Evolutionary conservation across 2,113 vertebrate genomes (phyloP).

Genomic region (Tyto alba): DNA sequence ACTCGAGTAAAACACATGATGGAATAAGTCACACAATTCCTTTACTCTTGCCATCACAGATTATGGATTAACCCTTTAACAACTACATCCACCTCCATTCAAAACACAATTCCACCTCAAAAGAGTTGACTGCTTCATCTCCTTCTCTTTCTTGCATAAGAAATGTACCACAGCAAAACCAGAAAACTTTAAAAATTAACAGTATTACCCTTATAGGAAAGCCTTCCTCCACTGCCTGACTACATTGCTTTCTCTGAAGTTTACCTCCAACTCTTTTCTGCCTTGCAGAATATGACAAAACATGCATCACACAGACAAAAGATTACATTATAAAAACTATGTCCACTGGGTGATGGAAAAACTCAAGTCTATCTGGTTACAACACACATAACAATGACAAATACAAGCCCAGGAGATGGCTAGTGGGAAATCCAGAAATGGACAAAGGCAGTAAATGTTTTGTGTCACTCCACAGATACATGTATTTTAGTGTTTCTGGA

Average conservation of each 20-base stretch:
- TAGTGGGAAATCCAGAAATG: neutral
- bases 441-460: neutral
- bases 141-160: neutral
- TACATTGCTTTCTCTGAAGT: neutral
- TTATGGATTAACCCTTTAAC: neutral
- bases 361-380: neutral
- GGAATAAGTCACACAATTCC: neutral
- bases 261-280: neutral
- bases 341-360: neutral
- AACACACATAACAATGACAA: neutral
- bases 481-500: neutral
- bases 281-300: neutral
- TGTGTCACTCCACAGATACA: neutral
- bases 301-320: rapidly evolving
- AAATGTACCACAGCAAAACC: neutral
- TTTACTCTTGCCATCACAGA: neutral
- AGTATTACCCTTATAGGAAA: neutral
- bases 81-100: neutral
- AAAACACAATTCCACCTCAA: neutral
- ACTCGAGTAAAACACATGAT: neutral
- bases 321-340: neutral
- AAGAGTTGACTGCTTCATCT: neutral
- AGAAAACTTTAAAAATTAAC: neutral
- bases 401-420: neutral
- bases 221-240: neutral